Evolutionary conservation across 1,140 invertebrate species (phyloP).

Genomic region (Drosophila cardini): DNA sequence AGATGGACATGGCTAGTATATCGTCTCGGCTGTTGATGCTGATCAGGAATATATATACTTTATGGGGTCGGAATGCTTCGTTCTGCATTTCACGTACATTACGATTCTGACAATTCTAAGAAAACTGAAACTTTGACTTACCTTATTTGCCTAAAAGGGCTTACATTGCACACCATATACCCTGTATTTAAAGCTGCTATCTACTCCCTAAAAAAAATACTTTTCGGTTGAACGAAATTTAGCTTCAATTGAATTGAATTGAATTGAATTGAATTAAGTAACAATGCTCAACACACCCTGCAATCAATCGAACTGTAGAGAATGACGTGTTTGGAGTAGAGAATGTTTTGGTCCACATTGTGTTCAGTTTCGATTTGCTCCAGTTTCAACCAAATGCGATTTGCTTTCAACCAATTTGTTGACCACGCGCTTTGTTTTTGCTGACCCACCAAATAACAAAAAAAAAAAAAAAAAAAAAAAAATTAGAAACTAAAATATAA

Average conservation of each 20-base stretch:
- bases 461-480: conserved; percentile 12
- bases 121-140: no score
- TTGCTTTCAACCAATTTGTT: conserved; percentile 49
- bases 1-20: no score
- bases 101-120: no score
- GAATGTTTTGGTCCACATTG: conserved; percentile 25
- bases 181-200: no score
- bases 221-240: neutral
- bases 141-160: no score
- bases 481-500: neutral
- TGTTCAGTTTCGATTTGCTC: conserved; percentile 41
- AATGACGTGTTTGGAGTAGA: conserved; percentile 25
- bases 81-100: no score
- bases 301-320: conserved; percentile 28
- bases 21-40: no score
- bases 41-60: no score
- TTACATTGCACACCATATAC: no score
- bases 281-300: conserved; percentile 11
- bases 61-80: no score
- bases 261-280: conserved; percentile 12
- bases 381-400: conserved; percentile 45
- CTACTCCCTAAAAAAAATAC: no score
- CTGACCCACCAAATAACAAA: neutral
- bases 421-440: conserved; percentile 36
- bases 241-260: conserved; percentile 12